phyloP scores from a whole-genome alignment of 2,797 vertebrate genomes.

The Etheostoma perlongum region DNA sequence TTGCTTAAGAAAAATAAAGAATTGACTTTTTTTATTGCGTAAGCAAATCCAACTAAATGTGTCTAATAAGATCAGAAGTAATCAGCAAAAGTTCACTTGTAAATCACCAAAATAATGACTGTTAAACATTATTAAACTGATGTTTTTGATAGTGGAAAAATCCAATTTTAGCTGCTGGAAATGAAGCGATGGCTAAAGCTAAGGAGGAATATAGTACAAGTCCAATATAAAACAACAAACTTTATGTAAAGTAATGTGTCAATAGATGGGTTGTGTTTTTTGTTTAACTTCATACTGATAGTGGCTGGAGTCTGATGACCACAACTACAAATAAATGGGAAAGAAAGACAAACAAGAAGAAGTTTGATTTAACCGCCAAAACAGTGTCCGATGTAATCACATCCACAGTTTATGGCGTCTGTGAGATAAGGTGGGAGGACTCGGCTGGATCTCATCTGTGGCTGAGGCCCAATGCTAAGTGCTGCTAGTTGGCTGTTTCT shows the following conservation, averaged over 20 bases:
- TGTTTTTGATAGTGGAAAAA: not conserved
- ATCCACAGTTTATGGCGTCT: conserved; percentile 53
- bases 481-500: conserved; percentile 76
- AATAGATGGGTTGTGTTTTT: conserved; percentile 3
- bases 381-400: conserved; percentile 61
- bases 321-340: conserved; percentile 33
- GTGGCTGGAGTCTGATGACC: conserved; percentile 49
- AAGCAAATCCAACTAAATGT: not conserved
- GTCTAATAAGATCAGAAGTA: not conserved
- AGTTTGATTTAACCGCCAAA: conserved; percentile 48
- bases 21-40: not conserved
- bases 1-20: conserved; percentile 30
- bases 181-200: not conserved
- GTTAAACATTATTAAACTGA: not conserved
- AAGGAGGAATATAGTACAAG: not conserved
- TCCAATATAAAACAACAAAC: not conserved
- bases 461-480: conserved; percentile 75
- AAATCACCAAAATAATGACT: not conserved
- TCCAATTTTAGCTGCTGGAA: not conserved
- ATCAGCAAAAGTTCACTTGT: conserved; percentile 2
- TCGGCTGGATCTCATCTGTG: conserved; percentile 55
- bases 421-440: conserved; percentile 58
- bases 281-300: conserved; percentile 32
- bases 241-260: not conserved
- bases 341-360: conserved; percentile 37